phyloP scores from a whole-genome alignment of 2,888 invertebrate genomes.

The Dryadula phaetusa region DNA sequence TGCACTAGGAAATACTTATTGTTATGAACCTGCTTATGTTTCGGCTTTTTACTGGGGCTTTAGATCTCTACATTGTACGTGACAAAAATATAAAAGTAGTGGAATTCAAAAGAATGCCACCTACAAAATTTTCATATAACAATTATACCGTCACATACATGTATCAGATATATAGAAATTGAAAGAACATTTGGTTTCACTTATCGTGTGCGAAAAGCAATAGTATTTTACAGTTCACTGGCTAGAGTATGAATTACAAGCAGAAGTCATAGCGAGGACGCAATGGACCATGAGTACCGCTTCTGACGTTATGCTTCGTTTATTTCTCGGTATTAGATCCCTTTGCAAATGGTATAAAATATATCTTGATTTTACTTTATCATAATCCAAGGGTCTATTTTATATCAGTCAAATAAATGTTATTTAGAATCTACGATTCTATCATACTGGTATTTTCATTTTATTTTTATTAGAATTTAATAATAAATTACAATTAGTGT shows the following conservation, averaged over 20 bases:
- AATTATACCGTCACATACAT: background rate
- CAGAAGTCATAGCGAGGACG: slow-evolving; percentile 32
- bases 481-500: too few relatives aligned
- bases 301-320: slow-evolving; percentile 29
- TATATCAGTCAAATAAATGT: background rate
- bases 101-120: background rate
- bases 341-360: slow-evolving; percentile 10
- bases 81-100: background rate
- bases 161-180: slow-evolving; percentile 9
- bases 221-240: slow-evolving; percentile 38
- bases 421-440: too few relatives aligned
- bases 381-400: background rate
- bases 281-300: slow-evolving; percentile 33
- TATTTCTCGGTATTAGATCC: slow-evolving; percentile 28
- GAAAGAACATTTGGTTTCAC: slow-evolving; percentile 29
- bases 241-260: slow-evolving; percentile 34
- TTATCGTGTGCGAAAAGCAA: slow-evolving; percentile 35
- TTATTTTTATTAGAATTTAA: background rate
- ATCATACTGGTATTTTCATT: background rate
- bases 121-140: background rate
- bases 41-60: background rate
- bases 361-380: slow-evolving; percentile 1
- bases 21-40: background rate
- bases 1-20: background rate
- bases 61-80: background rate